Evolutionary conservation across 1,140 invertebrate genomes (phyloP), one percentile per base, ranked within the genome.

Genomic region (Choristoneura fumiferana): DNA sequence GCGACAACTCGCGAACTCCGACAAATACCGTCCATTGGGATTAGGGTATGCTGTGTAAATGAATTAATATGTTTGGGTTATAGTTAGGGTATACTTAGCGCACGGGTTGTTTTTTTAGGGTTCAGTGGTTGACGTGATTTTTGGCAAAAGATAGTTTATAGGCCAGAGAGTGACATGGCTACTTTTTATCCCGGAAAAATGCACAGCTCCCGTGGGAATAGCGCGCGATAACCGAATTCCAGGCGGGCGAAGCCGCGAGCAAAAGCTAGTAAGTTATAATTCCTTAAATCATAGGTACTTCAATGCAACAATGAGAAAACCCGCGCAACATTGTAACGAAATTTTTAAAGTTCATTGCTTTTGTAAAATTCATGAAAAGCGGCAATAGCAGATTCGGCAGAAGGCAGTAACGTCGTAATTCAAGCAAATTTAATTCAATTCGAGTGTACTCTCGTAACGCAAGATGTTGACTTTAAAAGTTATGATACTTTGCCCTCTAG

Each of bases 11-110:
- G 36, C 37, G 49, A 38, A 29, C 22, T 33, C 18, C 38, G 66
- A 73, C 72, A 68, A 75, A 70, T 68, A 66, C 60, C 63, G 60
- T 39, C 54, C 39, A 56, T 39, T 57, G 67, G 57, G 39, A 55
- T 71, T 65, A 71, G 59, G 61, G 60, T n/a, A 60, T 14, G 59
- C n/a, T 69, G 59, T 34, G 49, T 62, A 71, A 60, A 65, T 62
- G 40, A 67, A 58, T 58, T 57, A 63, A 54, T 63, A 60, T 60
- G 58, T 14, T 52, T 49, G 43, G 43, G 43, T 12, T 49, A 22
- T 29, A 4, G 43, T 22, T 49, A 22, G 22, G 4, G 22, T 22
- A 18, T 22, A 12, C 18, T 29, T 29, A 29, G 6, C 22, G 22
- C 22, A 6, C 2, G 2, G 22, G 2, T 29, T 29, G 22, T 29